These are phyloP conservation scores for Hololepta plana DNA, from an alignment of 2,888 invertebrate genomes.

Conservation along the genomic window DNA sequence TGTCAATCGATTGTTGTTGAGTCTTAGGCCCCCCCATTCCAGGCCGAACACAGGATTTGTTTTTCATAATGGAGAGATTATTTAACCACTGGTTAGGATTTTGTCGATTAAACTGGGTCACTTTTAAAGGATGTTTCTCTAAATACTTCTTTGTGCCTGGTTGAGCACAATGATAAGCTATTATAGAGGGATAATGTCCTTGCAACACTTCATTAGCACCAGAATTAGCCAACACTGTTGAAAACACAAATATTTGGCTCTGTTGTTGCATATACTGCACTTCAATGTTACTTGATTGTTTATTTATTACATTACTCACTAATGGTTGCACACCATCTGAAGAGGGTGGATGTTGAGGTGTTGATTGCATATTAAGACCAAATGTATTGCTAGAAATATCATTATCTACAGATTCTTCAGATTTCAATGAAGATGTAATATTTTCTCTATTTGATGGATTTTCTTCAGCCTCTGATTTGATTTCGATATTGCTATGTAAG, in stretches of 20 bases:
- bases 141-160: conserved; percentile 88
- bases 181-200: conserved; percentile 80
- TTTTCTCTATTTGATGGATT: conserved; percentile 12
- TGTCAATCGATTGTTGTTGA: conserved; percentile 22
- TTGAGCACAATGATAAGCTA: conserved; percentile 89
- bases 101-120: conserved; percentile 70
- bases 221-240: conserved; percentile 83
- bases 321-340: conserved; percentile 52
- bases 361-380: conserved; percentile 1
- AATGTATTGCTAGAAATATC: background rate
- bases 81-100: conserved; percentile 68
- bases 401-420: conserved; percentile 21
- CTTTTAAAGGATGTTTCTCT: conserved; percentile 85
- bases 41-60: conserved; percentile 41
- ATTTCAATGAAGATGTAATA: conserved; percentile 19
- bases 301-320: conserved; percentile 60
- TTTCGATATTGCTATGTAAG: conserved; percentile 20
- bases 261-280: conserved; percentile 87
- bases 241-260: conserved; percentile 96
- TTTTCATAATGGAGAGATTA: conserved; percentile 58
- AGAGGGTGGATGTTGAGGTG: conserved; percentile 23
- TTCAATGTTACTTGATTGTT: conserved; percentile 67
- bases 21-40: conserved; percentile 30
- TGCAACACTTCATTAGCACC: conserved; percentile 84
- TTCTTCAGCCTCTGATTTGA: conserved; percentile 21